Percentiles rank a stretch among this genome's conserved stretches.
Evolutionary conservation across 2,113 vertebrate species (phyloP).

Genomic region (Brachyistius frenatus): DNA sequence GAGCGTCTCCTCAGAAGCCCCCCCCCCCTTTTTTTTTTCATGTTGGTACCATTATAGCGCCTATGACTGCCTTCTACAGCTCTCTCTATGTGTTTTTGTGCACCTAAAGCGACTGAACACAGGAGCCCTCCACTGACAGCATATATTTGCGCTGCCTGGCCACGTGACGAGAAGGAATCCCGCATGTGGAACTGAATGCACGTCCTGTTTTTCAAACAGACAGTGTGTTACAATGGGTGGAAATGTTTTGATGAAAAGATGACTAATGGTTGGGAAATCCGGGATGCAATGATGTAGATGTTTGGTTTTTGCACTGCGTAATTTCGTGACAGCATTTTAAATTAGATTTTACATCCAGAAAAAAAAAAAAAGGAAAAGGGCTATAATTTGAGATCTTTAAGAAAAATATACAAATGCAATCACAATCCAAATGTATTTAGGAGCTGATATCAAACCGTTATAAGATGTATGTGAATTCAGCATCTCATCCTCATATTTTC

Average conservation of each 20-base stretch:
- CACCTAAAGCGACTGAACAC: slow-evolving; percentile 49
- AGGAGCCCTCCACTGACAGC: slow-evolving; percentile 55
- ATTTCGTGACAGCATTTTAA: slow-evolving; percentile 18
- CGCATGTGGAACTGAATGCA: slow-evolving; percentile 43
- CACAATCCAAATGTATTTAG: neutral
- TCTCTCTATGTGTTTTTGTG: slow-evolving; percentile 50
- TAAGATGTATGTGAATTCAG: neutral
- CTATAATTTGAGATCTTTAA: neutral
- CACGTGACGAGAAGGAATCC: slow-evolving; percentile 66
- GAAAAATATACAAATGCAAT: neutral
- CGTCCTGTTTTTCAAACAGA: slow-evolving; percentile 30
- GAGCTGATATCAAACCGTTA: neutral
- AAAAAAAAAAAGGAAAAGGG: neutral
- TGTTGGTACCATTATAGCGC: slow-evolving; percentile 66
- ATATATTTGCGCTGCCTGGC: slow-evolving; percentile 44
- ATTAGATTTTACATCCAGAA: neutral
- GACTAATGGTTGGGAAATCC: slow-evolving; percentile 39
- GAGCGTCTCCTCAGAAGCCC: slow-evolving; percentile 48
- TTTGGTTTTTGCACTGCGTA: slow-evolving; percentile 25
- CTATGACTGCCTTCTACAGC: slow-evolving; percentile 53
- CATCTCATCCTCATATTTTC: neutral
- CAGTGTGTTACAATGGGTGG: neutral
- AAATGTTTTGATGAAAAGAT: slow-evolving; percentile 46
- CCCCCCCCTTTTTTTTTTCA: slow-evolving; percentile 43
- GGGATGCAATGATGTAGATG: neutral